Percentiles rank a stretch among this genome's conserved stretches.
Evolutionary conservation across 2,888 invertebrate species (phyloP).

Genomic region (Hedya salicella): DNA sequence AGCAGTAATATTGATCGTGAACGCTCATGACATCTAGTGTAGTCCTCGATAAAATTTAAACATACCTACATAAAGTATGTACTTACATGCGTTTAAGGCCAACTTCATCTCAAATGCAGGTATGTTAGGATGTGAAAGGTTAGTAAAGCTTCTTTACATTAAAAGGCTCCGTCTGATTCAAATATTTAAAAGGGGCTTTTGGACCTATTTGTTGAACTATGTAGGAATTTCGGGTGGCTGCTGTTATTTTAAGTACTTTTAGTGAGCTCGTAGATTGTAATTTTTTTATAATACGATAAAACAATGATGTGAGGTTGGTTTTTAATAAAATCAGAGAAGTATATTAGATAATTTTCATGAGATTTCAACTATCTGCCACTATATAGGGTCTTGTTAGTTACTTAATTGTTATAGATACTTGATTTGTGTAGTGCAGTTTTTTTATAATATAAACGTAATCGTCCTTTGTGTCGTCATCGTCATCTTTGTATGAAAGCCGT

Average conservation of each 20-base stretch:
- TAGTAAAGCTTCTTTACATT: conserved; percentile 6
- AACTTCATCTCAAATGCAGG: conserved; percentile 22
- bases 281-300: not conserved
- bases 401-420: no score
- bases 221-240: conserved; percentile 5
- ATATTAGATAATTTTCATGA: no score
- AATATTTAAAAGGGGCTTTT: conserved; percentile 21
- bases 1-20: conserved; percentile 27
- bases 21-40: conserved; percentile 32
- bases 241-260: conserved; percentile 18
- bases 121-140: conserved; percentile 14
- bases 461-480: no score
- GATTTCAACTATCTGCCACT: no score
- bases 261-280: not conserved
- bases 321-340: no score
- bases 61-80: not conserved
- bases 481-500: no score
- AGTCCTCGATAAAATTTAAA: not conserved
- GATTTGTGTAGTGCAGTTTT: no score
- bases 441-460: no score
- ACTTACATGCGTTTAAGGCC: conserved; percentile 1
- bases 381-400: no score
- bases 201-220: conserved; percentile 4
- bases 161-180: conserved; percentile 16
- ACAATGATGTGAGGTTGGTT: not conserved